Evolutionary conservation across 2,797 vertebrate species (phyloP), one percentile per base, ranked within the genome.

Genomic region (Orestias chungarensis): DNA sequence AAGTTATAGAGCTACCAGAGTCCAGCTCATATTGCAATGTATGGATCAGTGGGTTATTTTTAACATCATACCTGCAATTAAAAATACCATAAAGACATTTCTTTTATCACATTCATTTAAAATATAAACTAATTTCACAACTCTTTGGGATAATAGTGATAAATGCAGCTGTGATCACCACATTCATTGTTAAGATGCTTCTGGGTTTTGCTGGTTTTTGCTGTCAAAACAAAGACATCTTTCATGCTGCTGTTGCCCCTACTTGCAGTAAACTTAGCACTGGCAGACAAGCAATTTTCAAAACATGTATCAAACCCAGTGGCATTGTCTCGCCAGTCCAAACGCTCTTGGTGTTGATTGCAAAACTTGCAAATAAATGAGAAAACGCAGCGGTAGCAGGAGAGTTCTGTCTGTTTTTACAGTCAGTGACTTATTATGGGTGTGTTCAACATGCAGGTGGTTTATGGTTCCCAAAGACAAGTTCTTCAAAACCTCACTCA

Each of bases 161-260:
- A 31, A 66, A 40, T 11, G 43, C 49, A 8, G 27, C 23, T 52
- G 27, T 42, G 46, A 71, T 66, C 33, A 49, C 73, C 66, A 71
- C 65, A 68, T 18, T 54, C 6, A 70, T 79, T 75, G 40, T 72
- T 64, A 4, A 6, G 44, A 10, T 65, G 65, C 42, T 3, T 35
- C 1, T 52, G n/a, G 49, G 2, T 18, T 40, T 57, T 61, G 40
- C 61, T 70, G 47, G 70, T 74, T 75, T 70, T n/a, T 72, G 46
- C 71, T 73, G 62, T 79, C 66, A 78, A n/a, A 81, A 75, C 79
- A 71, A 54, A 11, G 5, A 66, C 54, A 73, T 82, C 15, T 66
- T 18, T 81, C 74, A 78, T 12, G 7, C 67, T n/a, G 31, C 40
- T 71, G n/a, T 50, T 49, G 33, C 68, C 6, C 50, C 46, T 3